Conservation (phyloP, 2,888 invertebrate genomes). For the Yponomeuta evonymella region DNA sequence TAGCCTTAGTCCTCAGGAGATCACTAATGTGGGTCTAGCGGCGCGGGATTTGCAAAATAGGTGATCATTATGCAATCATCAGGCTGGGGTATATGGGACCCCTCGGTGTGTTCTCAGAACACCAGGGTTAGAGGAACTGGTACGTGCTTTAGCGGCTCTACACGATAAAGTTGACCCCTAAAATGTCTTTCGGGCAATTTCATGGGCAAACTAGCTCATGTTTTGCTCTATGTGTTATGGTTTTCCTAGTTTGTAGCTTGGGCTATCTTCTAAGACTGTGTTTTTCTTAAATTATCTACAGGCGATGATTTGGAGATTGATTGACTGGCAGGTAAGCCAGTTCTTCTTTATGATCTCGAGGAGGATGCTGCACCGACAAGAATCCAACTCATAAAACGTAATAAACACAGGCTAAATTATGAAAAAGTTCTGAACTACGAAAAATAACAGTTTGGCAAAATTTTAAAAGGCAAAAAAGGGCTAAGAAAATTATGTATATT, state of each 20-base stretch:
- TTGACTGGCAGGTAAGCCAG: no score
- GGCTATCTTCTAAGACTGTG: no score
- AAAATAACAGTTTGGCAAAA: no score
- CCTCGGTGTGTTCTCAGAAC: background rate
- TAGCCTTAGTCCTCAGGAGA: slow-evolving; percentile 29
- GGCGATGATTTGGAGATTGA: no score
- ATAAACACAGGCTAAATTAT: no score
- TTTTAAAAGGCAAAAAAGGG: no score
- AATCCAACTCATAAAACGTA: no score
- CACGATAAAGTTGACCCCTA: background rate
- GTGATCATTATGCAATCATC: slow-evolving; percentile 67
- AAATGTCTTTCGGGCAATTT: background rate
- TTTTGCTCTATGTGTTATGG: background rate
- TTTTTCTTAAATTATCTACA: no score
- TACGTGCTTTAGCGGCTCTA: background rate
- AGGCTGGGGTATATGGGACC: slow-evolving; percentile 24
- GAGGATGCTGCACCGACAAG: no score
- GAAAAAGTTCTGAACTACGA: no score
- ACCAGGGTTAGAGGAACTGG: background rate
- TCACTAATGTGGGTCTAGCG: slow-evolving; percentile 30
- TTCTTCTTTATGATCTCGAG: no score
- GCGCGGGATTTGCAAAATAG: slow-evolving; percentile 47
- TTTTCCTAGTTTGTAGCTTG: background rate
- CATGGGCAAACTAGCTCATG: background rate
- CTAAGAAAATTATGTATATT: no score